These are phyloP conservation scores for Channa argus DNA, from an alignment of 2,113 vertebrate genomes.

Conservation along the genomic window DNA sequence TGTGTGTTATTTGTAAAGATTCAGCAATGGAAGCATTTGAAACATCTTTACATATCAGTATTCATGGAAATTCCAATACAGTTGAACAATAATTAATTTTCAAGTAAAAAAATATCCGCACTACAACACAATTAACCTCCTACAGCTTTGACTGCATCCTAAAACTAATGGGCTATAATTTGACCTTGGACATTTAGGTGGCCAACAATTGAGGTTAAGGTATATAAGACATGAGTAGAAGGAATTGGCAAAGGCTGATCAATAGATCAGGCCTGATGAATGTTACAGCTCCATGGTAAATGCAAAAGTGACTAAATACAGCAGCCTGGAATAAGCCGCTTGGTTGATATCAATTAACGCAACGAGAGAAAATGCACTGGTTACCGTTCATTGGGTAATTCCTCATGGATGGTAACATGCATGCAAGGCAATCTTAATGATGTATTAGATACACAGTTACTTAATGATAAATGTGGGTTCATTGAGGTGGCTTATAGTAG, in stretches of 20 bases:
- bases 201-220: constrained; percentile 56
- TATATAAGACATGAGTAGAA: constrained; percentile 47
- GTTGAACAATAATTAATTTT: constrained; percentile 13
- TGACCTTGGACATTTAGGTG: constrained; percentile 58
- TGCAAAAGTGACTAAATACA: constrained; percentile 68
- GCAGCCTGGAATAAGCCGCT: constrained; percentile 49
- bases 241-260: constrained; percentile 56
- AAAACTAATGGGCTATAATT: constrained; percentile 14
- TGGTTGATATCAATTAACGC: constrained; percentile 75
- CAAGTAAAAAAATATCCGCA: not conserved
- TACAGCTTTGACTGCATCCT: not conserved
- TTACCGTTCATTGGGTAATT: constrained; percentile 64
- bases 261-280: constrained; percentile 65
- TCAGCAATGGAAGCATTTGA: not conserved
- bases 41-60: constrained; percentile 5
- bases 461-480: constrained; percentile 47
- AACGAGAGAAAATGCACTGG: constrained; percentile 55
- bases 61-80: constrained; percentile 5
- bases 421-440: constrained; percentile 50
- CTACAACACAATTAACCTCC: no score
- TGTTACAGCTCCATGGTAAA: constrained; percentile 48
- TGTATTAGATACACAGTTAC: constrained; percentile 44
- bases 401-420: constrained; percentile 58
- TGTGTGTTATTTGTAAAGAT: constrained; percentile 9
- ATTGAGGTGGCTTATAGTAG: constrained; percentile 19